These are phyloP conservation scores for Siniperca knerii DNA, from an alignment of 2,113 vertebrate genomes.

Conservation along the genomic window DNA sequence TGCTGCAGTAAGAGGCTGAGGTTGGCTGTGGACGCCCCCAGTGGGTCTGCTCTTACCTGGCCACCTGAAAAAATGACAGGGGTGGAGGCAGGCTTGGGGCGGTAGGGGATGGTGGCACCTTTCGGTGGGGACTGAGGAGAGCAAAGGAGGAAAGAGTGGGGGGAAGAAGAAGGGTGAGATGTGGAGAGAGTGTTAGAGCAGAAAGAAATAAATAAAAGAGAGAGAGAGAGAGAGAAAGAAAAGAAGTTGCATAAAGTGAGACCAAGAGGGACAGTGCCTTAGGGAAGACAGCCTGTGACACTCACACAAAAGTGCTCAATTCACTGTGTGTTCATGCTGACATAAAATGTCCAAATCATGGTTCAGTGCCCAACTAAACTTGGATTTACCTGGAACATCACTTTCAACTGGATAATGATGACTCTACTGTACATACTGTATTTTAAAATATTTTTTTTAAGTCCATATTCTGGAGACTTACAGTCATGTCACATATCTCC, in stretches of 20 bases:
- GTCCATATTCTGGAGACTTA: constrained; percentile 70
- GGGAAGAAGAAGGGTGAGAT: constrained; percentile 49
- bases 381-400: constrained; percentile 72
- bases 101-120: constrained; percentile 99
- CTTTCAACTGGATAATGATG: constrained; percentile 81
- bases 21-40: constrained; percentile 99
- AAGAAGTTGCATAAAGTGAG: constrained; percentile 71
- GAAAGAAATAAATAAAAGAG: constrained; percentile 38
- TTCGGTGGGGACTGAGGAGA: constrained; percentile 98
- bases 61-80: constrained; percentile 99
- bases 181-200: constrained; percentile 77
- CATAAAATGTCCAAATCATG: constrained; percentile 58
- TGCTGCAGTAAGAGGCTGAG: constrained; percentile 99
- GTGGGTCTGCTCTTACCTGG: constrained; percentile 99
- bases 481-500: constrained; percentile 73
- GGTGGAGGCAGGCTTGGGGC: constrained; percentile 99
- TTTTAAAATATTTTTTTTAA: background rate
- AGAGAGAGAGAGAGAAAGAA: constrained; percentile 40
- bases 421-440: constrained; percentile 42
- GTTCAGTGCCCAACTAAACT: constrained; percentile 64
- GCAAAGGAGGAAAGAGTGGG: constrained; percentile 91
- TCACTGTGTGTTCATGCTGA: constrained; percentile 78
- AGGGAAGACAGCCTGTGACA: constrained; percentile 75
- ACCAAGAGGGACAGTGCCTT: constrained; percentile 72
- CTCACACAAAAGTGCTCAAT: constrained; percentile 72